These are phyloP conservation scores for Zeugodacus cucurbitae DNA, from an alignment of 1,140 invertebrate species.

Conservation along the genomic window DNA sequence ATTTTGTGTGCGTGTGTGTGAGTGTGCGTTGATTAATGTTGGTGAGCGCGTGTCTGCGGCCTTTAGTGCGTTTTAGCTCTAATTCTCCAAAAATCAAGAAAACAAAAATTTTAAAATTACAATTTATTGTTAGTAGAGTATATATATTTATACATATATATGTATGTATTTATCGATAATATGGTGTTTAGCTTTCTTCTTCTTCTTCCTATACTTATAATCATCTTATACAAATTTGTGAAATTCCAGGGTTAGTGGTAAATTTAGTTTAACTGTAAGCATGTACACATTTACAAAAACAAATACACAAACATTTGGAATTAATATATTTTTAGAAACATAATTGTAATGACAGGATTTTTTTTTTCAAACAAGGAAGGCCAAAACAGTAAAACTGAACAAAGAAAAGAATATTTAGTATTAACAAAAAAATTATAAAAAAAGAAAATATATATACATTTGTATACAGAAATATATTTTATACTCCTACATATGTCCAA, in stretches of 20 bases:
- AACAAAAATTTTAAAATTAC: background rate
- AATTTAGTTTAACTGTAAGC: background rate
- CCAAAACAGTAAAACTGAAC: too few species aligned
- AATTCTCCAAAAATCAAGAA: background rate
- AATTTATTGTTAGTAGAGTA: background rate
- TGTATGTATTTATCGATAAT: background rate
- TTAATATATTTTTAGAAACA: too few species aligned
- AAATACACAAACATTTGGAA: background rate
- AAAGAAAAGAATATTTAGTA: too few species aligned
- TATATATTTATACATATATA: background rate
- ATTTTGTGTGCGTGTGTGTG: background rate
- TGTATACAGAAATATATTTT: too few species aligned
- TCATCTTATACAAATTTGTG: background rate
- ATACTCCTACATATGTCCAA: too few species aligned
- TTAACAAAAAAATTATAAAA: background rate
- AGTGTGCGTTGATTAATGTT: background rate
- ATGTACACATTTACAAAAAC: background rate
- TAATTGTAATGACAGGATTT: too few species aligned
- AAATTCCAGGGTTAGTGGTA: conserved; percentile 22
- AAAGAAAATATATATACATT: background rate
- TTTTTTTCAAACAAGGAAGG: background rate
- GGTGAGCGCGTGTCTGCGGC: background rate
- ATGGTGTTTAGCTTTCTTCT: conserved; percentile 37
- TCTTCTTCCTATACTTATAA: background rate
- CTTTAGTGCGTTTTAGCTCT: conserved; percentile 38